Conservation (phyloP, 2,888 invertebrate genomes). For the Rhyacophila evoluta region DNA sequence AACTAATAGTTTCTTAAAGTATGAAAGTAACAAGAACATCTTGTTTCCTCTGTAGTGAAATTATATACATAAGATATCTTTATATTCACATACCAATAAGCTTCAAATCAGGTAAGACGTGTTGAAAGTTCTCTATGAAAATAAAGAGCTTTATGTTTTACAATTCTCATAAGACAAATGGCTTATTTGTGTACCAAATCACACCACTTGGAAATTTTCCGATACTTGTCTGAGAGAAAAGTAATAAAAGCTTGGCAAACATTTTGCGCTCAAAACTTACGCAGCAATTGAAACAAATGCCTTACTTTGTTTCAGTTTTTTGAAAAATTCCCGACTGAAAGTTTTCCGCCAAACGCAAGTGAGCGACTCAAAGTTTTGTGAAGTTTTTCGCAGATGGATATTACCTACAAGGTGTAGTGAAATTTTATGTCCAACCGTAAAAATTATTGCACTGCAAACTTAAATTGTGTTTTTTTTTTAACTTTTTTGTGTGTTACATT, state of each 20-base stretch:
- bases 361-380: neutral
- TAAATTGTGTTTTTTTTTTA: too few relatives aligned
- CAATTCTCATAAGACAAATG: neutral
- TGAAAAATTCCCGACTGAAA: neutral
- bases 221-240: neutral
- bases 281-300: neutral
- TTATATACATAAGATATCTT: too few relatives aligned
- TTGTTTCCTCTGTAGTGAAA: too few relatives aligned
- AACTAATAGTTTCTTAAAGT: too few relatives aligned
- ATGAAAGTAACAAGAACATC: too few relatives aligned
- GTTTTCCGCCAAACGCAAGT: neutral
- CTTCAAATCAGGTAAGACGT: too few relatives aligned
- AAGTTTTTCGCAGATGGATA: neutral
- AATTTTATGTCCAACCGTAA: too few relatives aligned
- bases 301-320: conserved; percentile 16
- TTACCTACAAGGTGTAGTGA: too few relatives aligned
- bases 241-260: neutral
- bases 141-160: neutral
- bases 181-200: neutral
- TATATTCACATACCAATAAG: too few relatives aligned
- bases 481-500: too few relatives aligned
- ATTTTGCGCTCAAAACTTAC: neutral
- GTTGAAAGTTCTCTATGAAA: neutral
- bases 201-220: neutral
- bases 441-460: too few relatives aligned